Base-by-base conservation (phyloP, 2,113 vertebrate species). In the Tetrax tetrax region DNA sequence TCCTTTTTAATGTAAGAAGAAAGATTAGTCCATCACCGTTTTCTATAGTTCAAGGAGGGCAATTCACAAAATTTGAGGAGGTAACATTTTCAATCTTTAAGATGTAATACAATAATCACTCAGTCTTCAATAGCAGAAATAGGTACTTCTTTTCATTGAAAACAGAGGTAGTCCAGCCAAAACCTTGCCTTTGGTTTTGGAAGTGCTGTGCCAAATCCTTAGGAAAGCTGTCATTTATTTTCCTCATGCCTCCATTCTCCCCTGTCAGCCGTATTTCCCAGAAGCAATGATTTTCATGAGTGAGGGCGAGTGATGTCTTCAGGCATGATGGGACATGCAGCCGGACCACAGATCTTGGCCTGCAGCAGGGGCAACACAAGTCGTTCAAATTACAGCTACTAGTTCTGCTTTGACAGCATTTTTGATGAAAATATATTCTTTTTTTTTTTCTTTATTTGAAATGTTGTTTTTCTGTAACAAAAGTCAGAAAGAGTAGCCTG, bases 51-150 rank as follows among this genome's bases (percentile, higher is more conserved):
- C 83, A 87, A 65, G 50, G 59, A 89, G 56, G 61, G 59, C 68
- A 93, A 89, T 85, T 79, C 45, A 94, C 43, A 53, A 87, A 78
- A 87, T 69, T 66, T 57, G 74, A 72, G 61, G 47, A 53, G 19
- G 38, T 48, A 92, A 68, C 27, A n/a, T 84, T 96, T 95, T 84
- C 80, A 84, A 18, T 93, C 59, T 56, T 90, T 80, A 80, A 66
- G 56, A 69, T 53, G 56, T 68, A 94, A 71, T 75, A 90, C 89
- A 93, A 75, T 68, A 92, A 89, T 78, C 35, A 25, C 64, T 90
- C 50, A 66, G 38, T 69, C 59, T 85, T 90, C 57, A 61, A 5
- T 53, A 80, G 61, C 48, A 71, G 83, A 87, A 90, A 57, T 37
- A 48, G 6, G 14, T 82, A 14, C 14, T 94, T 76, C 7, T 94